Percentiles rank a stretch among this genome's conserved stretches.
phyloP scores from a whole-genome alignment of 2,888 invertebrate species.

The Rugalucina vietnamica region DNA sequence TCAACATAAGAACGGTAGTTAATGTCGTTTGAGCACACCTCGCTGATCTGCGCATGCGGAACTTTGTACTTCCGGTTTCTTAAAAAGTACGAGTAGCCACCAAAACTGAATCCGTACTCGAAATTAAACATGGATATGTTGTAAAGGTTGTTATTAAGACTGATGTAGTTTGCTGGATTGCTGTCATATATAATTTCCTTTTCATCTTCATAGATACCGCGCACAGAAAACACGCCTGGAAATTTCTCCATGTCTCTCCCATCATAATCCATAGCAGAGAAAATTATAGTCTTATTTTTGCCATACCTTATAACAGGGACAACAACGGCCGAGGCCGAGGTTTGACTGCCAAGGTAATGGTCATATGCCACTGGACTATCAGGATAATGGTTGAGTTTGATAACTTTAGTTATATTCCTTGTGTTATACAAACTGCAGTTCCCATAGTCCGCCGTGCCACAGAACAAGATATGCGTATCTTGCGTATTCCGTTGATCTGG shows the following conservation, averaged over 20 bases:
- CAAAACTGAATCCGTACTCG: background rate
- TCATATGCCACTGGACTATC: background rate
- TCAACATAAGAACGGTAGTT: background rate
- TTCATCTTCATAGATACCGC: background rate
- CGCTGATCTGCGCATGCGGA: background rate
- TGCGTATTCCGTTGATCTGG: background rate
- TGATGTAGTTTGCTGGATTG: background rate
- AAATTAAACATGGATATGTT: background rate
- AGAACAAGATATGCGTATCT: background rate
- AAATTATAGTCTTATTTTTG: background rate
- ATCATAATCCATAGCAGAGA: slow-evolving; percentile 1
- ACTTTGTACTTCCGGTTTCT: background rate
- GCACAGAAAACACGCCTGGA: background rate
- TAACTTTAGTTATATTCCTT: background rate
- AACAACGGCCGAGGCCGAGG: background rate
- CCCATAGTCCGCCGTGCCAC: background rate
- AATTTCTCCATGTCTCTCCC: background rate
- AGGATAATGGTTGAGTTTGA: background rate
- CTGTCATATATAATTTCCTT: background rate
- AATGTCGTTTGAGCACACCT: background rate
- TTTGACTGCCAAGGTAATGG: background rate
- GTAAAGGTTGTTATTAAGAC: background rate
- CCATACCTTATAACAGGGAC: background rate
- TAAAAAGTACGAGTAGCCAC: background rate
- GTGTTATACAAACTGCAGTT: background rate